Conservation (phyloP, 2,113 vertebrate species). For the cattle (Bos taurus) region DNA sequence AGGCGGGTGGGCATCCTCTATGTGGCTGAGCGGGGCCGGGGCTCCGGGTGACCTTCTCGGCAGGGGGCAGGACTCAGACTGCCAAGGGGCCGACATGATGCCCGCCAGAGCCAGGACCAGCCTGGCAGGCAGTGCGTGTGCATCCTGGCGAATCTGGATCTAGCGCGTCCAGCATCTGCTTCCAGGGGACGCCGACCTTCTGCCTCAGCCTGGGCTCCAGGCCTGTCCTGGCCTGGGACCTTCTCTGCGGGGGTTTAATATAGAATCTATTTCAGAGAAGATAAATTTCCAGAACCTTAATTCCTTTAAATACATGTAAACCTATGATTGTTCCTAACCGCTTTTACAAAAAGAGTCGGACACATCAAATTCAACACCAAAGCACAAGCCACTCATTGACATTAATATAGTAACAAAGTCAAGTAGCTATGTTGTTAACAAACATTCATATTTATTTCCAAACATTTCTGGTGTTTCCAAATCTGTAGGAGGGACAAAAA, state of each 20-base stretch:
- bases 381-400: not conserved
- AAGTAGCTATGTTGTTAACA: not conserved
- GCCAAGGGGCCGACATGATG: no score
- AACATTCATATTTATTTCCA: not conserved
- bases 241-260: fast-evolving
- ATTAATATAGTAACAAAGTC: not conserved
- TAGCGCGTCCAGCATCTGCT: no score
- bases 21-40: fast-evolving
- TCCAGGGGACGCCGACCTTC: no score
- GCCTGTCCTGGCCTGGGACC: fast-evolving
- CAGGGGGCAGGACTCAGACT: no score
- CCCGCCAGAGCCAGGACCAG: fast-evolving
- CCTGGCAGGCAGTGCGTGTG: fast-evolving
- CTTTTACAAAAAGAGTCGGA: fast-evolving
- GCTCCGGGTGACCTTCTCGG: fast-evolving
- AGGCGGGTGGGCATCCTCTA: no score
- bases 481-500: not conserved
- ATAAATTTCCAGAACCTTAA: not conserved
- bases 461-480: not conserved
- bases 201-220: no score
- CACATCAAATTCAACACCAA: not conserved
- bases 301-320: not conserved
- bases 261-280: not conserved
- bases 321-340: fast-evolving
- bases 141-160: no score